Evolutionary conservation across 2,113 vertebrate genomes (phyloP).

Genomic region (Podarcis muralis): DNA sequence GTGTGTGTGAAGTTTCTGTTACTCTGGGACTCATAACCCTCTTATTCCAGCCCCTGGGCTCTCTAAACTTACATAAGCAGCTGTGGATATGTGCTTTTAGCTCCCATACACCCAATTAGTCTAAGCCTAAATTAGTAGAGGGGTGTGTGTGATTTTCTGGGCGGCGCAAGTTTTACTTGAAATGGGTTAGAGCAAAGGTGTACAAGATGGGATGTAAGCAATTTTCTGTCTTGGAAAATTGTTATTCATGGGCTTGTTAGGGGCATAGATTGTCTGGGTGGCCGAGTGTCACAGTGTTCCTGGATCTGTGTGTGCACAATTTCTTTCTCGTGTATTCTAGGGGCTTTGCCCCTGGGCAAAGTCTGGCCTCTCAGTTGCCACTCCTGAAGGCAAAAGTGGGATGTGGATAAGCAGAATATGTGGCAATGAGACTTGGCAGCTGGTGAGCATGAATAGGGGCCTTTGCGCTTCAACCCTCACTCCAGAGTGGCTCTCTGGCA

Average conservation of each 20-base stretch:
- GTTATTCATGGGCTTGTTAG: neutral
- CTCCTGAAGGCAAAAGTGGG: neutral
- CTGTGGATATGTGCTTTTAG: neutral
- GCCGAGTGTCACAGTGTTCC: neutral
- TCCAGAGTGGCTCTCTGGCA: neutral
- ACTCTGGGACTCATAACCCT: neutral
- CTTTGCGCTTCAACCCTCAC: neutral
- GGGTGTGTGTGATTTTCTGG: neutral
- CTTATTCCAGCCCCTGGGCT: neutral
- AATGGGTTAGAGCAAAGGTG: neutral
- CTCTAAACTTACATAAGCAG: neutral
- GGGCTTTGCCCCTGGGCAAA: neutral
- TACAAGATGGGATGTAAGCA: neutral
- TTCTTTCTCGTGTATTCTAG: neutral
- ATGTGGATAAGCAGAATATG: neutral
- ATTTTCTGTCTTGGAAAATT: neutral
- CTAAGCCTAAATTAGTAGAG: neutral
- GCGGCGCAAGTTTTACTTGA: neutral
- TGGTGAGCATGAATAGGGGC: neutral
- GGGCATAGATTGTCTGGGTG: neutral
- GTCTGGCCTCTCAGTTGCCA: neutral
- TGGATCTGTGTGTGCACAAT: too few relatives aligned
- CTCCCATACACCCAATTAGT: neutral
- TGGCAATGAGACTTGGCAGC: neutral
- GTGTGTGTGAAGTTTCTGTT: neutral